These are phyloP conservation scores for Endomychus coccineus DNA, from an alignment of 2,888 invertebrate species.

Conservation along the genomic window DNA sequence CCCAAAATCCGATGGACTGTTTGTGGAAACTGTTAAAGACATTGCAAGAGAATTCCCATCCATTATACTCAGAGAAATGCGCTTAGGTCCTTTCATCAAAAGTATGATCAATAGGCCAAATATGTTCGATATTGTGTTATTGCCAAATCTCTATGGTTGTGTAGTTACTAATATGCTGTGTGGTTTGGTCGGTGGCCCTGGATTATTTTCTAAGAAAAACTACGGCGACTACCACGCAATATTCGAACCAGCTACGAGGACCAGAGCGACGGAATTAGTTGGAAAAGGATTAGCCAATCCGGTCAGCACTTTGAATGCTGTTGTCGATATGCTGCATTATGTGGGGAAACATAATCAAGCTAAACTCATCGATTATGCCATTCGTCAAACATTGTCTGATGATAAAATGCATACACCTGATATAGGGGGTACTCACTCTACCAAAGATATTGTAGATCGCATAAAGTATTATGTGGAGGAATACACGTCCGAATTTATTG, in stretches of 20 bases:
- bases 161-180: conserved; percentile 34
- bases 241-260: conserved; percentile 31
- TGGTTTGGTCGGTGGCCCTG: conserved; percentile 30
- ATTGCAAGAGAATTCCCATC: conserved; percentile 32
- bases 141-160: conserved; percentile 38
- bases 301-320: conserved; percentile 87
- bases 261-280: conserved; percentile 61
- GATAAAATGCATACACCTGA: conserved; percentile 30
- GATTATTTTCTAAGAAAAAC: conserved; percentile 28
- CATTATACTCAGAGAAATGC: conserved; percentile 31
- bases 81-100: conserved; percentile 35
- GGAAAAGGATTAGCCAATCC: conserved; percentile 96
- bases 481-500: too few relatives aligned
- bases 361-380: conserved; percentile 23
- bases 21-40: conserved; percentile 30
- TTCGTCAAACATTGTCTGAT: conserved; percentile 25
- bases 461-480: conserved; percentile 13
- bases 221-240: conserved; percentile 28
- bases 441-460: conserved; percentile 25
- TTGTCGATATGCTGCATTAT: conserved; percentile 27
- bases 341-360: conserved; percentile 25
- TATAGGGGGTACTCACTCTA: conserved; percentile 27
- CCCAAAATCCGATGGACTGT: conserved; percentile 36
- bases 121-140: conserved; percentile 34
- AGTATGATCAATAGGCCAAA: conserved; percentile 32